These are phyloP conservation scores for Spodoptera littoralis DNA, from an alignment of 2,888 invertebrate genomes.

Conservation along the genomic window DNA sequence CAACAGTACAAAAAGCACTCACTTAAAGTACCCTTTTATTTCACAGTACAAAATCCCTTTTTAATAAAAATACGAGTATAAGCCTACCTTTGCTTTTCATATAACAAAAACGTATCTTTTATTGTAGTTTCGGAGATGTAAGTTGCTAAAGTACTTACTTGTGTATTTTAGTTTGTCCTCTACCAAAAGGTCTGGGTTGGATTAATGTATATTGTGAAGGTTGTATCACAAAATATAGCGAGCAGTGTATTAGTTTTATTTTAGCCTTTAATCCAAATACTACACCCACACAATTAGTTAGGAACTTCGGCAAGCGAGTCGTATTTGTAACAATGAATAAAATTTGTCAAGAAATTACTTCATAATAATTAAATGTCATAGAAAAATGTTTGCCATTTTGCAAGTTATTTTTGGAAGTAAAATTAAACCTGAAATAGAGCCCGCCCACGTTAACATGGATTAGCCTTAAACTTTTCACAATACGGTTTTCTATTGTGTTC, in stretches of 20 bases:
- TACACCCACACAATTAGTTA: background rate
- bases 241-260: slow-evolving; percentile 9
- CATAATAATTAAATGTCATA: background rate
- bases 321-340: background rate
- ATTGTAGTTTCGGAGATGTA: slow-evolving; percentile 21
- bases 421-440: background rate
- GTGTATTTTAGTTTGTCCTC: slow-evolving; percentile 19
- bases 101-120: slow-evolving; percentile 33
- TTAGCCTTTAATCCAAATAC: slow-evolving; percentile 16
- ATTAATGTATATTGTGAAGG: slow-evolving; percentile 21
- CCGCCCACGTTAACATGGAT: background rate
- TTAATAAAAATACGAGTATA: slow-evolving; percentile 28
- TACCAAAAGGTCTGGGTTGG: slow-evolving; percentile 23
- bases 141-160: slow-evolving; percentile 10
- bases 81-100: slow-evolving; percentile 21
- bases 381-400: background rate
- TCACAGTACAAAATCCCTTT: slow-evolving; percentile 23
- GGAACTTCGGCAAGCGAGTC: background rate
- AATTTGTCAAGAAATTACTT: too few relatives aligned
- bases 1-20: slow-evolving; percentile 10
- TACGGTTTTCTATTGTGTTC: background rate
- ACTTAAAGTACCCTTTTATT: slow-evolving; percentile 18
- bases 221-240: slow-evolving; percentile 12
- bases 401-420: background rate
- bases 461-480: background rate